These are phyloP conservation scores for Formica selysi DNA, from an alignment of 1,140 invertebrate genomes.

Conservation along the genomic window DNA sequence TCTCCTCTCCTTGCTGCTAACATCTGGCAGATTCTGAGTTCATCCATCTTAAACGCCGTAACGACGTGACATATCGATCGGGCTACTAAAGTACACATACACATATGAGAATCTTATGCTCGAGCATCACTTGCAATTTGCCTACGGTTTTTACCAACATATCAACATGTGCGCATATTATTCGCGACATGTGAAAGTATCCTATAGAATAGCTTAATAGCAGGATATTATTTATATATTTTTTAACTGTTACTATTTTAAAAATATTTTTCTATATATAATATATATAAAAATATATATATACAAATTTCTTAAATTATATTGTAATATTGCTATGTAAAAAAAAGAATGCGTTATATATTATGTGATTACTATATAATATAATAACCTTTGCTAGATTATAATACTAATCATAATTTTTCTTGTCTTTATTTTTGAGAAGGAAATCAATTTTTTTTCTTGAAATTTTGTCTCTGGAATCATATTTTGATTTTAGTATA, in stretches of 20 bases:
- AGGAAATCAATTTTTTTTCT: neutral
- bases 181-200: neutral
- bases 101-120: neutral
- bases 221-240: neutral
- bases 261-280: neutral
- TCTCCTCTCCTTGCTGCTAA: conserved; percentile 45
- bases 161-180: neutral
- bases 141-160: neutral
- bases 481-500: neutral
- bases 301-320: too few species aligned
- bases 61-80: conserved; percentile 62
- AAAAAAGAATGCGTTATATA: too few species aligned
- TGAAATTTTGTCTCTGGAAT: neutral
- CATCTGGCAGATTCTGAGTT: conserved; percentile 72
- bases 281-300: too few species aligned
- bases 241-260: neutral
- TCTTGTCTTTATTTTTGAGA: neutral
- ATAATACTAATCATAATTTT: neutral
- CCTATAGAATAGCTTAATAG: neutral
- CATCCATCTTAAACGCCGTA: conserved; percentile 64
- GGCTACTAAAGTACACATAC: neutral
- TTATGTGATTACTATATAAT: too few species aligned
- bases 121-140: neutral
- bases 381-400: neutral
- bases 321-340: too few species aligned